These are phyloP conservation scores for Aphodius sticticus DNA, from an alignment of 2,888 invertebrate species.

Conservation along the genomic window DNA sequence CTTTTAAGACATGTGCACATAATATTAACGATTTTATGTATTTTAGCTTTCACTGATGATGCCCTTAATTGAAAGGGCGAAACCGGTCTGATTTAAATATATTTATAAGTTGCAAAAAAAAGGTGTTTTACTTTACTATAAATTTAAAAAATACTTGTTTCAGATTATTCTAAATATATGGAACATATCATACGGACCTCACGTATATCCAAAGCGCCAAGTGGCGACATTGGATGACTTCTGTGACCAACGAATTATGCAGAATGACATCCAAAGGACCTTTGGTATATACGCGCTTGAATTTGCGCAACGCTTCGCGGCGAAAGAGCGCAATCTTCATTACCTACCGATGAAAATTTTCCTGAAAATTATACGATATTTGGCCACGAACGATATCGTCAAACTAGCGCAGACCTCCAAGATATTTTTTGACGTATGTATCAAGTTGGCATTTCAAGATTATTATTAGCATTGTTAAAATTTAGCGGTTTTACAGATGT, in stretches of 20 bases:
- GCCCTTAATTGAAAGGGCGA: no score
- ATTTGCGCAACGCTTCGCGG: slow-evolving; percentile 39
- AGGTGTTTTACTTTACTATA: no score
- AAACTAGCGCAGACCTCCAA: slow-evolving; percentile 48
- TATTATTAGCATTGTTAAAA: slow-evolving; percentile 15
- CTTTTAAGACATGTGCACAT: no score
- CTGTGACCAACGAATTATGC: slow-evolving; percentile 45
- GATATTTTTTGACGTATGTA: slow-evolving; percentile 48
- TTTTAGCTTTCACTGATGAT: no score
- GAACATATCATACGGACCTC: slow-evolving; percentile 49
- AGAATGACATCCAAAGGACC: slow-evolving; percentile 48
- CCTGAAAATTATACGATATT: slow-evolving; percentile 44
- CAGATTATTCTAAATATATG: slow-evolving; percentile 50
- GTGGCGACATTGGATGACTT: slow-evolving; percentile 47
- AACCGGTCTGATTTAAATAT: no score
- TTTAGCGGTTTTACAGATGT: slow-evolving; percentile 40
- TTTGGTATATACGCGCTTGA: slow-evolving; percentile 47
- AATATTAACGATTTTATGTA: no score
- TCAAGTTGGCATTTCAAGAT: not conserved
- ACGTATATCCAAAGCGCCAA: slow-evolving; percentile 47
- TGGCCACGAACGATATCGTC: slow-evolving; percentile 47
- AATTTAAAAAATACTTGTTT: slow-evolving; percentile 32
- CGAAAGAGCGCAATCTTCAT: slow-evolving; percentile 41
- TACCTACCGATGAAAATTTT: slow-evolving; percentile 49
- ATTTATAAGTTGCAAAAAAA: no score